Evolutionary conservation across 2,888 invertebrate species (phyloP), one percentile per base, ranked within the genome.

Genomic region (Oscheius sp.): DNA sequence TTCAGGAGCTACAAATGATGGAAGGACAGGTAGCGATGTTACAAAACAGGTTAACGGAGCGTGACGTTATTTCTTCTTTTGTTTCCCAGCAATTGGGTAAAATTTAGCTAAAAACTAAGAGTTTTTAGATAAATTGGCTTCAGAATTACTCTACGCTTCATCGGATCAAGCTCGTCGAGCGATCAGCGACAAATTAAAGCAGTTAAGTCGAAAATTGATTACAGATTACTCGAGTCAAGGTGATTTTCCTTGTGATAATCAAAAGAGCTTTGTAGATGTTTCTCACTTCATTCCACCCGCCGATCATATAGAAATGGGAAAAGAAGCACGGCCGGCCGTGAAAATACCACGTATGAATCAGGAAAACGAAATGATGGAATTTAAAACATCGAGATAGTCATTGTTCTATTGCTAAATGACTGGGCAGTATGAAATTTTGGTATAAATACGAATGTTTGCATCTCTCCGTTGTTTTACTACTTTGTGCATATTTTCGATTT

Each of bases 31-130:
- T 83, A 2, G 76, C 85, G 6, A 74, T 76, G 5, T 74, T 87
- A 1, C 85, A 86, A 68, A 85, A 85, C 5, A 80, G 86, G 30
- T 70, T 87, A 2, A 84, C 86, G 71, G 87, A 87, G 22, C 62
- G 68, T n/a, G 81, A 81, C 51, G 56, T 77, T 22, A 24, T 73
- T 47, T 75, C 75, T 24, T 68, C 70, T 6, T 67, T 72, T 36
- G 69, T 75, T 14, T 66, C 75, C 17, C 61, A 54, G 3, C 30
- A 49, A 17, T 33, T 77, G 9, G 57, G 54, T 36, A 41, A 12
- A 3, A 3, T 14, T 12, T 20, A 20, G 22, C 2, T 22, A 22
- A 24, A 3, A 4, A 6, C 4, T 22, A 47, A 20, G 20, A 47
- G 20, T 24, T 24, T 51, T n/a, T 36, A 64, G 66, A 56, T 6